These are phyloP conservation scores for Drosophila atripex DNA, from an alignment of 2,888 invertebrate genomes.

Conservation along the genomic window DNA sequence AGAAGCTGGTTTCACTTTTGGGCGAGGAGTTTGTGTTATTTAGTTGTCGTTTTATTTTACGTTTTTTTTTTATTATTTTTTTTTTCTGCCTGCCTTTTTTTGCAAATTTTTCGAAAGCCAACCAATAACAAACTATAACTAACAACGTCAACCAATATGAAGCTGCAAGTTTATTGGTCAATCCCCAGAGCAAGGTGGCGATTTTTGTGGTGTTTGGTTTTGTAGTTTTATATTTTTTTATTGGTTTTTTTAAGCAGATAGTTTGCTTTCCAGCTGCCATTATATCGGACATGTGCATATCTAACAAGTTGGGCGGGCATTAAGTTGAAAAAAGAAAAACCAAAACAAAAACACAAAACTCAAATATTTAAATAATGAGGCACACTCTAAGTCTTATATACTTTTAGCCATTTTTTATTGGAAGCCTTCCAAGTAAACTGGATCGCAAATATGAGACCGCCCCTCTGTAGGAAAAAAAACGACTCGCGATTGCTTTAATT, in stretches of 20 bases:
- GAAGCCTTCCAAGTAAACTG: slow-evolving; percentile 17
- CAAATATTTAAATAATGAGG: not conserved
- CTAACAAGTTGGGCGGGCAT: slow-evolving; percentile 51
- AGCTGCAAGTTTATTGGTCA: slow-evolving; percentile 83
- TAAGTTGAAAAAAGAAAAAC: slow-evolving; percentile 4
- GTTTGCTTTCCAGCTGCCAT: slow-evolving; percentile 40
- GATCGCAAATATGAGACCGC: slow-evolving; percentile 15
- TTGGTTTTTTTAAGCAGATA: slow-evolving; percentile 8
- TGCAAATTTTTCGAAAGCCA: slow-evolving; percentile 37
- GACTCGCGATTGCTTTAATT: slow-evolving; percentile 56
- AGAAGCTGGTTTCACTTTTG: slow-evolving; percentile 71
- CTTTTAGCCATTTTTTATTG: not conserved
- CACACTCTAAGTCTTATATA: not conserved
- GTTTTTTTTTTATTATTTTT: slow-evolving; percentile 1
- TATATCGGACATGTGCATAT: slow-evolving; percentile 48
- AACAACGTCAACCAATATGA: slow-evolving; percentile 79
- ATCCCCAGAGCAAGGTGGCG: slow-evolving; percentile 57
- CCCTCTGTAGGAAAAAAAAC: slow-evolving; percentile 35
- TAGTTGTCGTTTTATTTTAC: slow-evolving; percentile 43
- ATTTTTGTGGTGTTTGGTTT: slow-evolving; percentile 32
- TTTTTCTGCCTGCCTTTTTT: slow-evolving; percentile 11
- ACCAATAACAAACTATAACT: slow-evolving; percentile 77
- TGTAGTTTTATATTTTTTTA: not conserved
- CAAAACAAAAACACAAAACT: not conserved
- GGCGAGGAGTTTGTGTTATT: slow-evolving; percentile 51